Percentiles rank a stretch among this genome's conserved stretches.
These are phyloP conservation scores for Prunella himalayana DNA, from an alignment of 2,113 vertebrate species.

Conservation along the genomic window DNA sequence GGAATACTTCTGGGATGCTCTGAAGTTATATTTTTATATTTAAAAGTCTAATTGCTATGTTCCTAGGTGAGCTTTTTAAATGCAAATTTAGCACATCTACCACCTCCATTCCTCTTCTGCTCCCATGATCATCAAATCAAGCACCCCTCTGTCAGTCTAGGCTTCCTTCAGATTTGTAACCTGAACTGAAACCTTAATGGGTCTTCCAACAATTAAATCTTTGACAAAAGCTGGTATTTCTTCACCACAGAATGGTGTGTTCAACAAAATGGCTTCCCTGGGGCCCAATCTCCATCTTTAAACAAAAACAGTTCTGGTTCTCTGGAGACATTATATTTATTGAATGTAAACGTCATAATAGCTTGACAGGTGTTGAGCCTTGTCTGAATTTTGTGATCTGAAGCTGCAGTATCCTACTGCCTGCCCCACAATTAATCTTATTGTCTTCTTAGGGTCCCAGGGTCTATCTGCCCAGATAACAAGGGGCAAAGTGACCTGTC, in stretches of 20 bases:
- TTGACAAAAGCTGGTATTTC: constrained; percentile 51
- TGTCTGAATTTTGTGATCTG: constrained; percentile 29
- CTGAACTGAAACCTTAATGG: constrained; percentile 50
- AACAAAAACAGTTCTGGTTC: constrained; percentile 57
- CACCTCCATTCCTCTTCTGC: constrained; percentile 42
- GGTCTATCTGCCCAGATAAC: constrained; percentile 43
- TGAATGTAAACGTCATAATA: constrained; percentile 51
- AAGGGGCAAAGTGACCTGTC: constrained; percentile 61
- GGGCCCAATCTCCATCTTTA: constrained; percentile 49
- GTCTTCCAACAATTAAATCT: constrained; percentile 51
- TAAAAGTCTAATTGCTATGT: constrained; percentile 59
- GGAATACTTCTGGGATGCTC: constrained; percentile 49
- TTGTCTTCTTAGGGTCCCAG: constrained; percentile 23
- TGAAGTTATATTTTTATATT: constrained; percentile 58
- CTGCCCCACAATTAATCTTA: constrained; percentile 38
- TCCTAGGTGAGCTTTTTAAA: constrained; percentile 65
- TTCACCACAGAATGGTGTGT: constrained; percentile 14
- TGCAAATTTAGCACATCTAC: constrained; percentile 57
- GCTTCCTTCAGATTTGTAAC: constrained; percentile 52
- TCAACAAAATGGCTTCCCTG: constrained; percentile 50
- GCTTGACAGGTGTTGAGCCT: constrained; percentile 41
- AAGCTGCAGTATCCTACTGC: constrained; percentile 11
- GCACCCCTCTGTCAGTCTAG: constrained; percentile 40
- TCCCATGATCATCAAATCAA: constrained; percentile 54
- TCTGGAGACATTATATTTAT: constrained; percentile 49